These are phyloP conservation scores for Papilio polyxenes DNA, from an alignment of 1,140 invertebrate species.

Conservation along the genomic window DNA sequence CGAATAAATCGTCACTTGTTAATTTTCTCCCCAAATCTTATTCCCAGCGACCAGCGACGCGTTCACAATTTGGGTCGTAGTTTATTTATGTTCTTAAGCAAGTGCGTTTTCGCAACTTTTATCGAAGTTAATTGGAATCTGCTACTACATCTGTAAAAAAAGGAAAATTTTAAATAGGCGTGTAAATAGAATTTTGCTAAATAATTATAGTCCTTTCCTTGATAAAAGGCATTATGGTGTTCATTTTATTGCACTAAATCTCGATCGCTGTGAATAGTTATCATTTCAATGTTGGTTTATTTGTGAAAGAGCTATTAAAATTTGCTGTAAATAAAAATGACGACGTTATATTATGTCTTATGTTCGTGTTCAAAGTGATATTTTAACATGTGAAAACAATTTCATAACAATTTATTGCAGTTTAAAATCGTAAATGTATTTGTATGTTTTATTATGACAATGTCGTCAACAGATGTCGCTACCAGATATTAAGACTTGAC, in stretches of 20 bases:
- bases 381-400: slow-evolving; percentile 5
- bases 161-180: neutral
- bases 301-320: neutral
- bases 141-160: neutral
- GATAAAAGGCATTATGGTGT: neutral
- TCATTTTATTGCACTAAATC: neutral
- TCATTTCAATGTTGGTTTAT: neutral
- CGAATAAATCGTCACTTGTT: too few species aligned
- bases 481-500: neutral
- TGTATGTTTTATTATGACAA: slow-evolving; percentile 17
- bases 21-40: too few species aligned
- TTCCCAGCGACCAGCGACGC: too few species aligned
- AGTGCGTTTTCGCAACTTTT: too few species aligned
- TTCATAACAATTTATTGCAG: slow-evolving; percentile 8
- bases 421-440: slow-evolving; percentile 17
- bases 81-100: too few species aligned
- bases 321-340: neutral
- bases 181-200: neutral
- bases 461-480: slow-evolving; percentile 5
- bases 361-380: neutral
- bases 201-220: neutral
- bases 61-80: too few species aligned
- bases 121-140: too few species aligned
- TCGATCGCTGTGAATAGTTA: neutral
- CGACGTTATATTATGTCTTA: neutral